These are phyloP conservation scores for Scaeva pyrastri DNA, from an alignment of 2,888 invertebrate species.

Conservation along the genomic window DNA sequence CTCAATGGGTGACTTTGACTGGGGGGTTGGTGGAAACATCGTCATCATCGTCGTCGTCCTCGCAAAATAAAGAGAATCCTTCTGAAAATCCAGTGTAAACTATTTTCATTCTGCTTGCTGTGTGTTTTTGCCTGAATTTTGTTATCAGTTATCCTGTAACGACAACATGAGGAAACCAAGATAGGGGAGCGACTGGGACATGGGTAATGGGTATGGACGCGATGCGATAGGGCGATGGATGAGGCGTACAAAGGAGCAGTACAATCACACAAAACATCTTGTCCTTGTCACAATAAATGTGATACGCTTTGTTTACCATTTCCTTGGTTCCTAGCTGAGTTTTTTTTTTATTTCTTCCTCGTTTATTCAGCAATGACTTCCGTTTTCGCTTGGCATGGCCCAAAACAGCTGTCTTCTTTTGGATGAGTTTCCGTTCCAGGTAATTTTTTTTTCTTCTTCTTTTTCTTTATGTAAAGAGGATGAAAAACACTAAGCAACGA, in stretches of 20 bases:
- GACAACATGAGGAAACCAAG: slow-evolving; percentile 49
- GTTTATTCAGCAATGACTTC: slow-evolving; percentile 36
- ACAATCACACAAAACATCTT: slow-evolving; percentile 70
- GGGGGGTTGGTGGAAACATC: too few species aligned
- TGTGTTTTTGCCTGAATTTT: slow-evolving; percentile 30
- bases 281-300: slow-evolving; percentile 79
- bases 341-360: slow-evolving; percentile 2
- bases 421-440: slow-evolving; percentile 6
- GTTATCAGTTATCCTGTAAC: slow-evolving; percentile 70
- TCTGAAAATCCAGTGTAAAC: slow-evolving; percentile 58
- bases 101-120: slow-evolving; percentile 32
- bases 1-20: too few species aligned
- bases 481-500: neutral
- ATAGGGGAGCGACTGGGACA: neutral
- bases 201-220: neutral
- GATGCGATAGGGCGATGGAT: slow-evolving; percentile 7
- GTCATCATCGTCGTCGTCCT: neutral
- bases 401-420: slow-evolving; percentile 23
- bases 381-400: slow-evolving; percentile 18
- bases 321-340: slow-evolving; percentile 10
- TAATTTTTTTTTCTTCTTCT: neutral
- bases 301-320: slow-evolving; percentile 82
- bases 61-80: slow-evolving; percentile 34
- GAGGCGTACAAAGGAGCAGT: slow-evolving; percentile 37
- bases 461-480: neutral